Evolutionary conservation across 2,888 invertebrate species (phyloP), one percentile per base, ranked within the genome.

Genomic region (Asteroscopus sphinx): DNA sequence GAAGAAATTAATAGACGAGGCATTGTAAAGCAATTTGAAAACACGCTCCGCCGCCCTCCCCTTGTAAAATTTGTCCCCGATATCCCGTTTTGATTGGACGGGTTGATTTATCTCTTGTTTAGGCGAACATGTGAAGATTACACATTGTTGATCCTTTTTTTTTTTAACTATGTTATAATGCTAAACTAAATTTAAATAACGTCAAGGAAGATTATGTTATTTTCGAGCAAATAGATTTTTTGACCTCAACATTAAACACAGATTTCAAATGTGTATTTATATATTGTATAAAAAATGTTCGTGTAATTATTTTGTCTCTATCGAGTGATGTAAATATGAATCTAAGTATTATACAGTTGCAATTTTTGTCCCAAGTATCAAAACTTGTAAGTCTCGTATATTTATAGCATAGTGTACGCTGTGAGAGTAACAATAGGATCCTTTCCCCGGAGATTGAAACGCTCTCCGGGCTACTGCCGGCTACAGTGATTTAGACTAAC

Each of bases 61-160:
- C 77, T 77, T 83, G 86, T 87, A 86, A 89, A 92, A 91, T 93
- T 92, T 92, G 92, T 91, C 92, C 86, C 87, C 85, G 85, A 91
- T 93, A 91, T 90, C 89, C 91, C 89, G 84, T 92, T 93, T 92
- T 93, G 93, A 93, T 93, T 91, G 86, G 91, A 90, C 88, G 86
- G 85, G 86, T 88, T 92, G 93, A 93, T 93, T 93, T 93, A 93
- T 93, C 87, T 89, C 89, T 88, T 91, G 89, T 92, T 91, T 90
- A 87, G 86, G 74, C 76, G 73, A 72, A 61, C 67, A 75, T 80
- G 73, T 74, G 55, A 73, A 73, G 86, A 83, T 78, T 78, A 78
- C 65, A 69, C 65, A 58, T 73, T 77, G 67, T 92, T 92, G 91
- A 90, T 90, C 81, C 86, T 89, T 88, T 71, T 71, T 47, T 36